Evolutionary conservation across 2,888 invertebrate species (phyloP), one percentile per base, ranked within the genome.

Genomic region (Drosophila barbarae): DNA sequence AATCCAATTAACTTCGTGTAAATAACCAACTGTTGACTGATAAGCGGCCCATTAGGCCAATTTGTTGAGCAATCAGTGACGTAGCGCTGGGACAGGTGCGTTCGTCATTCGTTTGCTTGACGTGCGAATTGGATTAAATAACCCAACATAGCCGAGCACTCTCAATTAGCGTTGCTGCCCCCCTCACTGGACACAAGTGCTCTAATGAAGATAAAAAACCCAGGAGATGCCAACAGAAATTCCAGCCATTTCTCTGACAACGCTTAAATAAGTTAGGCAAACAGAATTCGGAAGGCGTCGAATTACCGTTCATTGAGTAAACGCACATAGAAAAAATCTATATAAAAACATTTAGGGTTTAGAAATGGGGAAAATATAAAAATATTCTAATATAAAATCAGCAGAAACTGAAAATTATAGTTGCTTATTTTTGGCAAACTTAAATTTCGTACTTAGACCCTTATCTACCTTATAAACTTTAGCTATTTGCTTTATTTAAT

Each of bases 141-240:
- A 44, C 35, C 44, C 36, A 15, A 26, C 21, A 38, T 30, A 32
- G n/a, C 13, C 10, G n/a, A 21, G 46, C 36, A 32, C 50, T 32
- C 42, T 36, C 64, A 63, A 63, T 63, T 63, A 63, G 63, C 50
- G 21, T 23, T 23, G 28, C 1, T 18, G 18, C 18, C 10, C 41
- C 5, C 41, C 3, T 21, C 34, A 5, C 13, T 28, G 12, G 55
- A n/a, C 42, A 36, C 42, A 56, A 72, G 58, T 44, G 44, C 55
- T 42, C 72, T 78, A 82, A 78, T 77, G 77, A 78, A 74, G 77
- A 82, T 74, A 69, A 82, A 72, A 71, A 72, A 57, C 61, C 61
- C 55, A 55, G 4, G 7, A 30, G 12, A 7, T 46, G 9, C 47
- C 18, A 3, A 38, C 18, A 15, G 34, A 41, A 55, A 58, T 42